Conservation (phyloP, 2,797 vertebrate genomes). For the Cichlasoma orientale region DNA sequence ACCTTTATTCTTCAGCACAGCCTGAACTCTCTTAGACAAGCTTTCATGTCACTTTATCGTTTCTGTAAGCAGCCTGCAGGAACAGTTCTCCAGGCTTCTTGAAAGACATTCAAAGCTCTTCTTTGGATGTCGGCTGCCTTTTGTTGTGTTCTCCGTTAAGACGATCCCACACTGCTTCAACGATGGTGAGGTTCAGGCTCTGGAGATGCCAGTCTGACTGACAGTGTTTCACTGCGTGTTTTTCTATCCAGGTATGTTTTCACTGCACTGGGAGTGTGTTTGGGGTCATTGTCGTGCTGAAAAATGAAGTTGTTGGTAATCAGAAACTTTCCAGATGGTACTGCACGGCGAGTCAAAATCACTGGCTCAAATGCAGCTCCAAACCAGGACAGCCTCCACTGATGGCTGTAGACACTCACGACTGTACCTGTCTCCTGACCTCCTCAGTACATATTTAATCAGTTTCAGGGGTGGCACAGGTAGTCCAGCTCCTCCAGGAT, state of each 20-base stretch:
- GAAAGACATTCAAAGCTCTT: background rate
- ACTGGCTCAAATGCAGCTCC: fast-evolving
- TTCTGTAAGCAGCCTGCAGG: background rate
- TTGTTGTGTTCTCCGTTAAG: no score
- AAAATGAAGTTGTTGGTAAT: background rate
- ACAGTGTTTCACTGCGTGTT: background rate
- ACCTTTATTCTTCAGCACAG: background rate
- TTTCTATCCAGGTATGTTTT: background rate
- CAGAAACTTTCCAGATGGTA: no score
- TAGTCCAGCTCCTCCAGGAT: no score
- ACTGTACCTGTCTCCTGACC: no score
- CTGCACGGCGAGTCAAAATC: no score
- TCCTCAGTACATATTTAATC: no score
- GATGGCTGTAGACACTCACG: no score
- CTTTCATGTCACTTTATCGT: background rate
- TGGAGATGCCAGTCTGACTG: background rate
- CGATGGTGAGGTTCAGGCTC: background rate
- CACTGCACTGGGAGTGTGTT: background rate
- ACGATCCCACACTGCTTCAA: background rate
- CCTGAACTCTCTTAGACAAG: background rate
- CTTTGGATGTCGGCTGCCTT: background rate
- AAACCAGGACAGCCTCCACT: background rate
- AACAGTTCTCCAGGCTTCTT: background rate
- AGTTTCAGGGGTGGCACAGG: no score
- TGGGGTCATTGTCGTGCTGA: fast-evolving